A percentile compares a stretch with the other conserved stretches of the same genome.
These are phyloP conservation scores for Cremastinae sp. DNA, from an alignment of 2,888 invertebrate genomes.

Conservation along the genomic window DNA sequence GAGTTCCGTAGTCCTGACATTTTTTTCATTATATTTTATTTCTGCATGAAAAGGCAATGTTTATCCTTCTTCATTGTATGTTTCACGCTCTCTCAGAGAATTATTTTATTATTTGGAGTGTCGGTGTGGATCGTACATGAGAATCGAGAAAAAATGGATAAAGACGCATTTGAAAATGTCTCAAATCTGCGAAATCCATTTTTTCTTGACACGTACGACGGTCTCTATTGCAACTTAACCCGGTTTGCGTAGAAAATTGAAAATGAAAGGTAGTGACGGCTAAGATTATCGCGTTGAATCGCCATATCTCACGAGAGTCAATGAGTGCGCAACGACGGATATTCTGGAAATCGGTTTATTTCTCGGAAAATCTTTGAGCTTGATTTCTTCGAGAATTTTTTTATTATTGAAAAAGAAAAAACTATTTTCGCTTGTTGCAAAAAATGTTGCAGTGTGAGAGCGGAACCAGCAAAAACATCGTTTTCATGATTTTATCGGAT, in stretches of 20 bases:
- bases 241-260: constrained; percentile 47
- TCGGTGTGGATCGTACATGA: neutral
- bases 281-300: constrained; percentile 26
- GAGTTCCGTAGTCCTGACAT: constrained; percentile 44
- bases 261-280: constrained; percentile 10
- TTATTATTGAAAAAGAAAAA: neutral
- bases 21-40: constrained; percentile 7
- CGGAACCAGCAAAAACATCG: constrained; percentile 26
- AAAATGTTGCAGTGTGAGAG: neutral
- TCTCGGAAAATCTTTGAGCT: constrained; percentile 16
- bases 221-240: constrained; percentile 69
- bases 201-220: constrained; percentile 3
- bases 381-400: constrained; percentile 3
- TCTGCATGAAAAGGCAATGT: constrained; percentile 24
- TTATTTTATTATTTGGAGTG: neutral
- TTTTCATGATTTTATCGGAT: constrained; percentile 40
- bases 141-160: neutral
- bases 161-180: neutral
- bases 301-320: constrained; percentile 50
- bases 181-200: neutral
- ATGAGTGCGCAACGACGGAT: constrained; percentile 50
- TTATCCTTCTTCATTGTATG: constrained; percentile 11
- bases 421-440: too few species aligned
- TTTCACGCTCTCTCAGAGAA: neutral
- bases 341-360: constrained; percentile 3